Conservation (phyloP, 1,140 invertebrate genomes). For the Tetraneura akinire region DNA sequence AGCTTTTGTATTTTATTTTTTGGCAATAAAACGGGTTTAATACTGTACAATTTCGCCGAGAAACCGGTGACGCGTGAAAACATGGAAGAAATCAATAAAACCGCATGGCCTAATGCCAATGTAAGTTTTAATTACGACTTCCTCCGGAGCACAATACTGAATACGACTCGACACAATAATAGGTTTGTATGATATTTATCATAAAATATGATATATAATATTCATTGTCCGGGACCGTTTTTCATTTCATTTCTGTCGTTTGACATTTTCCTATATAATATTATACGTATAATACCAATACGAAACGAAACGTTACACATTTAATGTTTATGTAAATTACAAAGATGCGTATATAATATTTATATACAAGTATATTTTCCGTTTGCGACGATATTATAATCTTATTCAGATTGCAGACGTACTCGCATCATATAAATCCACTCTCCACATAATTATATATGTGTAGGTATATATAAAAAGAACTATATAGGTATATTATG, state of each 20-base stretch:
- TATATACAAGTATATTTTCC: no score
- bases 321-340: no score
- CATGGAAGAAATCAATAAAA: constrained; percentile 49
- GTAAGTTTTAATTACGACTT: constrained; percentile 49
- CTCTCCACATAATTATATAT: constrained; percentile 23
- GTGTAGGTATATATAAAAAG: no score
- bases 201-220: neutral
- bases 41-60: constrained; percentile 25
- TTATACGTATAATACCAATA: neutral
- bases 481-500: no score
- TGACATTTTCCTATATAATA: neutral
- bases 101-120: constrained; percentile 47
- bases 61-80: constrained; percentile 44
- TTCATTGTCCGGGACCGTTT: neutral
- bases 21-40: constrained; percentile 50
- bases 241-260: no score
- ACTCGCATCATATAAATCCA: constrained; percentile 1
- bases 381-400: neutral
- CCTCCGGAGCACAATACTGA: neutral
- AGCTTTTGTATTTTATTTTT: constrained; percentile 50
- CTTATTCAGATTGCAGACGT: no score
- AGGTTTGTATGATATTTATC: constrained; percentile 11
- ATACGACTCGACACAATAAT: constrained; percentile 8
- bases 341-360: no score
- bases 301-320: no score